Base-by-base conservation (phyloP, 2,888 invertebrate genomes). In the Gnatocerus cornutus region DNA sequence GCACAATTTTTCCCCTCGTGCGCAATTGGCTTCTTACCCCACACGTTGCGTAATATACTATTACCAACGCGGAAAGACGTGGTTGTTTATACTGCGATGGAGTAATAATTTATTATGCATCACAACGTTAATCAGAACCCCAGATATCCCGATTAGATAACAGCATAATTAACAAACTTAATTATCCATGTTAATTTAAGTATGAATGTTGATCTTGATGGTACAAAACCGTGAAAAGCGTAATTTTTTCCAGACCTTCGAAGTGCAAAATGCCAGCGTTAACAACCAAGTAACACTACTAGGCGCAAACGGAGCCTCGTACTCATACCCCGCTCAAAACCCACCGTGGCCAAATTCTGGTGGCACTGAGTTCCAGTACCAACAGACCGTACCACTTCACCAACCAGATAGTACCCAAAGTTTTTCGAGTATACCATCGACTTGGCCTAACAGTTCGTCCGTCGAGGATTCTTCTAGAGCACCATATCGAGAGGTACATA, bases 271-370 rank as follows among this genome's bases (percentile, higher is more conserved):
- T 53, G 73, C 75, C 10, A 46, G 41, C 21, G 82, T 87, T 77
- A 81, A 12, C 71, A 86, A 88, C 58, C 82, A 90, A 85, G 88
- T 90, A 71, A 89, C 89, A 30, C 80, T 90, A 58, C 90, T 90
- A 77, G 86, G 88, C 9, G 78, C 81, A 1, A 78, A 82, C 1
- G 82, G 81, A 77, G 85, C 87, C 67, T 74, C 86, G 67, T 73
- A 73, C 62, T 78, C 77, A 71, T 74, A 70, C 62, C 3, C 7
- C 66, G 0, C 62, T 16, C 9, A 67, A 61, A 16, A 21, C 61
- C n/a, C 62, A 61, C 29, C 10, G 33, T 72, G 65, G 67, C n/a
- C 50, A 7, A 64, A 14, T 9, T 41, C 68, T 37, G 58, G 12
- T 5, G 12, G 13, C 29, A 55, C 6, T 21, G 71, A 69, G 29